Evolutionary conservation across 1,140 invertebrate genomes (phyloP), one percentile per base, ranked within the genome.

Genomic region (Portunus trituberculatus): DNA sequence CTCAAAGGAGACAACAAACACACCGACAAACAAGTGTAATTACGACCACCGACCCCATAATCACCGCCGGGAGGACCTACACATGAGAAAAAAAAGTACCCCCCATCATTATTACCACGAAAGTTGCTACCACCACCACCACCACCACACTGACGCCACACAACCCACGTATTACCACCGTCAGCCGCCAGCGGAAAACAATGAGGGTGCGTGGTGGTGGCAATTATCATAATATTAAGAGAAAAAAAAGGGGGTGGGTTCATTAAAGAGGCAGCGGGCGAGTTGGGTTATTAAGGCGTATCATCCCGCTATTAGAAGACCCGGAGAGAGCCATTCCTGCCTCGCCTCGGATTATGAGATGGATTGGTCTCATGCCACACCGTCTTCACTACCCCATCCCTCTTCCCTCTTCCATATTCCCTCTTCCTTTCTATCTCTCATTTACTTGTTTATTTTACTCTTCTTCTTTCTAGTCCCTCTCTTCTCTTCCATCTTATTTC

Each of bases 1-100:
- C 20, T n/a, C 67, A 76, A 76, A 76, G 67, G 67, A 76, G 67
- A 76, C 67, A 76, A 76, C 67, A 76, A 76, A 76, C 67, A n/a
- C 25, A 76, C 67, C 67, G 67, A 76, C 67, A 76, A 76, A 76
- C 67, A 76, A 25, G 67, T 76, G 20, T 76, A 76, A 76, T 76
- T 76, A 76, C 67, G 6, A n/a, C 12, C 12, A 7, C 67, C 25
- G 20, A n/a, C 6, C n/a, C 67, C 25, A 76, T 76, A 76, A 76
- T 76, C 67, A 76, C 67, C n/a, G 25, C 4, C 67, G 67, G 67
- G 67, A n/a, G 67, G 67, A 76, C 20, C 20, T 76, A n/a, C 67
- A 76, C 39, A 76, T 0, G 52, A 59, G 52, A 59, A 76, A 76
- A 76, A 20, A n/a, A 76, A 8, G n/a, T 1, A 7, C 2, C 20